Evolutionary conservation across 2,797 vertebrate species (phyloP), one percentile per base, ranked within the genome.

Genomic region (Cheracebus regulus): DNA sequence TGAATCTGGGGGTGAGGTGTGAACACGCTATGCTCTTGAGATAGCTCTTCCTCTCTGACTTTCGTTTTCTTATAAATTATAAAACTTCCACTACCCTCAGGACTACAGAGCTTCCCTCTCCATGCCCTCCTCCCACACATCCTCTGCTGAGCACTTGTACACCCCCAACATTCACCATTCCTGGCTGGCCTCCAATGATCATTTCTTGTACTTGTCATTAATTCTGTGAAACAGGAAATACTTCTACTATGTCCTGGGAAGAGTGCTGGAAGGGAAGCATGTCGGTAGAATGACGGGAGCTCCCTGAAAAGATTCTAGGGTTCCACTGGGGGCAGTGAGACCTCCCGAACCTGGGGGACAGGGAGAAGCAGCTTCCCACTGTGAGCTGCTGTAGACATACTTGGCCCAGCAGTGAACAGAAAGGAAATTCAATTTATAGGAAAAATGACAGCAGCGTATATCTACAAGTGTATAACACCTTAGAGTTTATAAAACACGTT

Each of bases 1-100:
- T 30, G 46, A 93, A 84, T 55, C 26, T 83, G 89, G 87, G 96
- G 87, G 93, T 67, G 75, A 95, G 81, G 95, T 96, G 95, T 96
- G 92, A 98, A 96, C 82, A 48, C 64, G 81, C 64, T 85, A 15
- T 55, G 79, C n/a, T 83, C 96, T 89, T 2, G 44, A 94, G 73
- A 36, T 17, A 30, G 90, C 48, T 64, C 93, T 90, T 93, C 75
- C 22, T 84, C 73, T 89, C 89, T 96, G 76, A 61, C 93, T 98
- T 97, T 98, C 93, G 0, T 96, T 97, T 98, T 97, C 97, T 96
- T 82, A 87, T 93, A 97, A 98, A 97, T 90, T 90, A 20, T 70
- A 86, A 92, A 92, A 52, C 11, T 39, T 85, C 52, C 83, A 30
- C 52, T 30, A n/a, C 46, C 57, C 33, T 90, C 20, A 5, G 4